Conservation (phyloP, 1,140 invertebrate species). For the Drosophila nigrodunni region DNA sequence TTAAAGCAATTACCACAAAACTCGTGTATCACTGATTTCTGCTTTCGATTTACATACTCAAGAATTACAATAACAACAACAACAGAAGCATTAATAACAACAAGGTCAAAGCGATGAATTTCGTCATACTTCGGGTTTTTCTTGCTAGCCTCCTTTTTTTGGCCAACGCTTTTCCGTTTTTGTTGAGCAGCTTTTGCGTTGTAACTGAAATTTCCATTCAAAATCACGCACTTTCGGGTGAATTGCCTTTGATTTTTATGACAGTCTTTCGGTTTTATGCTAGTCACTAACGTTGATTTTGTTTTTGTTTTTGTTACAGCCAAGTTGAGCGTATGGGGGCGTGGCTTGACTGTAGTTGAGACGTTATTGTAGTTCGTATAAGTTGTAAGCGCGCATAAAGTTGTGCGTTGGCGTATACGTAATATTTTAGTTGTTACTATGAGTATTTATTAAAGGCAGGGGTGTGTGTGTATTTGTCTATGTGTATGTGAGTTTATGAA, state of each 20-base stretch:
- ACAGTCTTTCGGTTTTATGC: constrained; percentile 29
- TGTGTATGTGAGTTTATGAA: constrained; percentile 27
- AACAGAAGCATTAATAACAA: constrained; percentile 4
- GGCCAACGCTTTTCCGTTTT: constrained; percentile 5
- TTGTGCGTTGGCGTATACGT: constrained; percentile 28
- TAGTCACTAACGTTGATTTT: constrained; percentile 7
- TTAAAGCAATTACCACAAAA: constrained; percentile 2
- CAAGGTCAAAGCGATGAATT: constrained; percentile 17
- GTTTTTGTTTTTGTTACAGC: constrained; percentile 20
- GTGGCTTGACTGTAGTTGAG: background rate
- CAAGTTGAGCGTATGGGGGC: background rate
- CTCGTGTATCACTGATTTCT: constrained; percentile 5
- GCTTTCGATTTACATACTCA: constrained; percentile 13
- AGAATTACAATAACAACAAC: constrained; percentile 3
- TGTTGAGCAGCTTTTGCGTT: constrained; percentile 20
- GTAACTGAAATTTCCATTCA: constrained; percentile 31
- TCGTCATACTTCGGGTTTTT: background rate
- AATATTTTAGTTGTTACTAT: constrained; percentile 25
- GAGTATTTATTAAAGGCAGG: background rate
- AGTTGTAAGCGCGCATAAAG: constrained; percentile 10
- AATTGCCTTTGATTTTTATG: constrained; percentile 59
- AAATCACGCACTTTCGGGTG: constrained; percentile 63
- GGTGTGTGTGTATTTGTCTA: constrained; percentile 8
- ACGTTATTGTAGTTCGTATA: constrained; percentile 27
- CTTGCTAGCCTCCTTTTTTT: background rate